phyloP scores from a whole-genome alignment of 2,113 vertebrate genomes.

The Drymodes brunneopygia region DNA sequence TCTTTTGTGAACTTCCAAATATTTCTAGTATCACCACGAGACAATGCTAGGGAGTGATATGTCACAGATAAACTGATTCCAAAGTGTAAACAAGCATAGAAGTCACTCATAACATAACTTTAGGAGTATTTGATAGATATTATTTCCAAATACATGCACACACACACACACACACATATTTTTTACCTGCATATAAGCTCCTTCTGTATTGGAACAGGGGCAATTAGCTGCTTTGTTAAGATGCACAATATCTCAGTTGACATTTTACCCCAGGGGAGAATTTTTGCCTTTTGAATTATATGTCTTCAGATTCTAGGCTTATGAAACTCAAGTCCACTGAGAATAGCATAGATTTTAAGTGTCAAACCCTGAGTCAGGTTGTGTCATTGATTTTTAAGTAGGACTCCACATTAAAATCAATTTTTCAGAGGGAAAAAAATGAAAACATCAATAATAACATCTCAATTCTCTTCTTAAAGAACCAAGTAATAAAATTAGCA shows the following conservation, averaged over 20 bases:
- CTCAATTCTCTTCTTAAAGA: conserved; percentile 1
- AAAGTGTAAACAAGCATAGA: not conserved
- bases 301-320: not conserved
- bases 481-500: not conserved
- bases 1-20: not conserved
- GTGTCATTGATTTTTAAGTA: conserved; percentile 49
- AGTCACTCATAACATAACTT: not conserved
- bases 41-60: not conserved
- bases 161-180: not conserved
- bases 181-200: not conserved
- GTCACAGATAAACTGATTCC: not conserved
- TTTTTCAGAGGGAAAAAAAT: conserved; percentile 1
- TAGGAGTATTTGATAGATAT: not conserved
- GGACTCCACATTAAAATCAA: conserved; percentile 11
- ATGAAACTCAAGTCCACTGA: not conserved
- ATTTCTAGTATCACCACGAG: not conserved
- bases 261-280: not conserved
- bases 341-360: conserved; percentile 11
- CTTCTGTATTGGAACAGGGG: not conserved
- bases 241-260: not conserved
- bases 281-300: not conserved
- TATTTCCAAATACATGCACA: not conserved
- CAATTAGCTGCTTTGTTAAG: conserved; percentile 10
- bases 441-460: conserved; percentile 31
- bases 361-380: not conserved